These are phyloP conservation scores for Gnatocerus cornutus DNA, from an alignment of 2,888 invertebrate species.

Conservation along the genomic window DNA sequence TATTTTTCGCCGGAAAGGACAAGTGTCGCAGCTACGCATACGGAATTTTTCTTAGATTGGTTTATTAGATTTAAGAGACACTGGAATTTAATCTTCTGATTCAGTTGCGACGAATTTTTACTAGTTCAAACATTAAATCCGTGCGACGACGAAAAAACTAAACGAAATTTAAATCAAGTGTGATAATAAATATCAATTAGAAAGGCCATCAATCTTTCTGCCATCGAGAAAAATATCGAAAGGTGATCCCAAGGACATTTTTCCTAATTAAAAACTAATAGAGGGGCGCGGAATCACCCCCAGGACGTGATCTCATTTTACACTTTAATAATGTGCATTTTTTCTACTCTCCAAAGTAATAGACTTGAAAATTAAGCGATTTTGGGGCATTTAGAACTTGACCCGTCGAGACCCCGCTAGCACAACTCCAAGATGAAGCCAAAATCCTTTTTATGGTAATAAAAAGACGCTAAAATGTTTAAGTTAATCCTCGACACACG, in stretches of 20 bases:
- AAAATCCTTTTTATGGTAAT: no score
- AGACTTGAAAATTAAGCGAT: no score
- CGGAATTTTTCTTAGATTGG: conserved; percentile 51
- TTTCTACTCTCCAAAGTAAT: no score
- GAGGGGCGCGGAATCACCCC: conserved; percentile 25
- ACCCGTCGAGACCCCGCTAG: no score
- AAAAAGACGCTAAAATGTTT: no score
- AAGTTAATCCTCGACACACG: no score
- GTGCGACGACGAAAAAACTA: conserved; percentile 17
- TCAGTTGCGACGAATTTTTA: conserved; percentile 40
- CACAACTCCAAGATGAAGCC: no score
- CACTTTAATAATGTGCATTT: no score
- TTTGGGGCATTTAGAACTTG: no score
- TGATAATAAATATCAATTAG: conserved; percentile 51
- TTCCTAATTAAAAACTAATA: conserved; percentile 48
- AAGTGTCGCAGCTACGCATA: conserved; percentile 49
- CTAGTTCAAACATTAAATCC: conserved; percentile 33
- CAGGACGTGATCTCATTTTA: not conserved
- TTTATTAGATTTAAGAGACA: conserved; percentile 51
- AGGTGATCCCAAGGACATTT: conserved; percentile 45
- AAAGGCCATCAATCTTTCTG: conserved; percentile 50
- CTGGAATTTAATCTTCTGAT: conserved; percentile 51
- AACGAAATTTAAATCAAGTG: conserved; percentile 26
- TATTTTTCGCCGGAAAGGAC: conserved; percentile 50
- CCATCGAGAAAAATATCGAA: conserved; percentile 46